Base-by-base conservation (phyloP, 2,888 invertebrate species). In the Hipparchia sbordonii region DNA sequence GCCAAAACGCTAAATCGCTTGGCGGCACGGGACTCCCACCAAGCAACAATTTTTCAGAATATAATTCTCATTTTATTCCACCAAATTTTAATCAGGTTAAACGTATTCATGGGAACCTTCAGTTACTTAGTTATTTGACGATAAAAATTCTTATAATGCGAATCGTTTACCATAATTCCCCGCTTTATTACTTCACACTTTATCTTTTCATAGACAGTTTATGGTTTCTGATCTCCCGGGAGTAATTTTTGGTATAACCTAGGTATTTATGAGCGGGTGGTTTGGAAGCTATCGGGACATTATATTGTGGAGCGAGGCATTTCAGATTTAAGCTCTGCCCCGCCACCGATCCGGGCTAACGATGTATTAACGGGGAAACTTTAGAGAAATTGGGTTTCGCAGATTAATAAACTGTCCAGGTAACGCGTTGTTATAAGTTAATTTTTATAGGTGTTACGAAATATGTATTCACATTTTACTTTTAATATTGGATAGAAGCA, bases 281-380 rank as follows among this genome's bases (percentile, higher is more conserved):
- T 60, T 72, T 74, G 67, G 66, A 75, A 75, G 77, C 75, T 74
- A 76, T 72, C 74, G 75, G 70, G 60, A 83, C 70, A 68, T 75
- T 75, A 56, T 67, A 46, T 56, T 72, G 76, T 70, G 73, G 70
- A 61, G 59, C 72, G 71, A 71, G 63, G 60, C 67, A 70, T 75
- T 75, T 73, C 67, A 73, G 72, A 73, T 72, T 75, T 74, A 76
- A 74, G 70, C 74, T 61, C 51, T 52, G 69, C 68, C 67, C 83
- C 83, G 84, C 84, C 84, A 81, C 84, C 63, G 39, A 52, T 66
- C 79, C 79, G 78, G 82, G 85, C 86, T 87, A 84, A 86, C 82
- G 85, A 87, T 89, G 86, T 89, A 90, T 90, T 87, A 81, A 85
- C 78, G 81, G 82, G 82, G 84, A 80, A 84, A 87, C 86, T 69